Evolutionary conservation across 53 echinoderm and acorn worm species (phyloP).

Genomic region (Astropecten irregularis): DNA sequence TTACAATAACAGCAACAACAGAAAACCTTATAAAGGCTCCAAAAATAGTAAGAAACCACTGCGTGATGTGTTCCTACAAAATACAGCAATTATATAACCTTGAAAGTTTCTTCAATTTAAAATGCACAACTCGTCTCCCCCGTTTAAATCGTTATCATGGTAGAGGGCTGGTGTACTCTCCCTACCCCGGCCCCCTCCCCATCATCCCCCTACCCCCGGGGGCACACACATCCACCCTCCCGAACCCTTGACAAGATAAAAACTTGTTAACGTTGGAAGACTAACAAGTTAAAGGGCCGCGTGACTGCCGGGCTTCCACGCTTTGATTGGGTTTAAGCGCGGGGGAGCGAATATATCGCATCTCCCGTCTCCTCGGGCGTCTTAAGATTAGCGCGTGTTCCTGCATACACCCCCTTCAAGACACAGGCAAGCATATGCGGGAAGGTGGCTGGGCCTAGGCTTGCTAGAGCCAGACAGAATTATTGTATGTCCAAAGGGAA

Average conservation of each 20-base stretch:
- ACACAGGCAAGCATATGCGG: background rate
- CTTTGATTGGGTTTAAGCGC: slow-evolving; percentile 36
- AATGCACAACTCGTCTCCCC: slow-evolving; percentile 8
- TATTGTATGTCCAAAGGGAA: background rate
- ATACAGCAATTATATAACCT: slow-evolving; percentile 26
- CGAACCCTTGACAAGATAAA: slow-evolving; percentile 39
- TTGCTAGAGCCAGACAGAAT: background rate
- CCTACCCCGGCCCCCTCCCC: background rate
- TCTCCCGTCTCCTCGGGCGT: slow-evolving; percentile 10
- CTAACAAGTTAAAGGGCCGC: slow-evolving; percentile 51
- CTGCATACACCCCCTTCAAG: background rate
- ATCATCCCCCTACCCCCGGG: background rate
- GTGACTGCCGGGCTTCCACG: slow-evolving; percentile 7
- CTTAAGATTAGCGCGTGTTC: slow-evolving; percentile 23
- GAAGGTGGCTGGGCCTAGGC: too few species aligned
- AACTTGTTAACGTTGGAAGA: slow-evolving; percentile 54
- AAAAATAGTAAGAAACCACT: too few species aligned
- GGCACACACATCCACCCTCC: background rate
- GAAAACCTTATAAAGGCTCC: too few species aligned
- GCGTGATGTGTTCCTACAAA: too few species aligned
- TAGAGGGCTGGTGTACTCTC: slow-evolving; percentile 22
- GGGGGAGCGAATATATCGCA: slow-evolving; percentile 19
- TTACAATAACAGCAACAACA: too few species aligned
- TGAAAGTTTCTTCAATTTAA: slow-evolving; percentile 23
- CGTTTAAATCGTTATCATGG: background rate